phyloP scores from a whole-genome alignment of 2,888 invertebrate species.

The Macropis europaea region DNA sequence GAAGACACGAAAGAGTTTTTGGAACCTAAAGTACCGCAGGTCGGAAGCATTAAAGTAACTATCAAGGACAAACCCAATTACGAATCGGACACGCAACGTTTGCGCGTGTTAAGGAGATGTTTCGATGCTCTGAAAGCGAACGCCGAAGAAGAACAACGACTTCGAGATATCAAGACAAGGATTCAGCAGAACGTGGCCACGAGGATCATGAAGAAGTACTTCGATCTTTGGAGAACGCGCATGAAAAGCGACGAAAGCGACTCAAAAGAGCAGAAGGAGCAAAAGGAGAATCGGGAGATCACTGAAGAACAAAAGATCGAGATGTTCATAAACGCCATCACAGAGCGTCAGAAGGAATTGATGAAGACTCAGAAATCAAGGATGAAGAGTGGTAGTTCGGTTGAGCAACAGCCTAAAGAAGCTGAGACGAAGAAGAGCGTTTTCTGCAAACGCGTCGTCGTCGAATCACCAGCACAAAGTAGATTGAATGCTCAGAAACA shows the following conservation, averaged over 20 bases:
- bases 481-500: slow-evolving; percentile 84
- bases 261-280: slow-evolving; percentile 24
- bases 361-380: slow-evolving; percentile 27
- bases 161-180: slow-evolving; percentile 60
- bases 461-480: slow-evolving; percentile 66
- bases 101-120: slow-evolving; percentile 48
- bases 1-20: background rate
- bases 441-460: slow-evolving; percentile 17
- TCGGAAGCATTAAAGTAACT: slow-evolving; percentile 68
- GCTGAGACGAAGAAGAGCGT: slow-evolving; percentile 4
- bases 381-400: background rate
- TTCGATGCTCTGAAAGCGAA: slow-evolving; percentile 62
- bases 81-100: slow-evolving; percentile 48
- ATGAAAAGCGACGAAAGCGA: slow-evolving; percentile 37
- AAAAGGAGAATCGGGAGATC: slow-evolving; percentile 42
- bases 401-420: background rate
- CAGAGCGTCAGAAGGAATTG: slow-evolving; percentile 68
- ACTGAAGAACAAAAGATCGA: slow-evolving; percentile 73
- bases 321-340: slow-evolving; percentile 70
- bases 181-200: slow-evolving; percentile 57
- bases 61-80: slow-evolving; percentile 69
- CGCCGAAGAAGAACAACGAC: slow-evolving; percentile 57
- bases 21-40: slow-evolving; percentile 11
- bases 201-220: slow-evolving; percentile 59
- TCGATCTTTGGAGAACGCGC: slow-evolving; percentile 65